These are phyloP conservation scores for Phyllotreta striolata DNA, from an alignment of 2,888 invertebrate genomes.

Conservation along the genomic window DNA sequence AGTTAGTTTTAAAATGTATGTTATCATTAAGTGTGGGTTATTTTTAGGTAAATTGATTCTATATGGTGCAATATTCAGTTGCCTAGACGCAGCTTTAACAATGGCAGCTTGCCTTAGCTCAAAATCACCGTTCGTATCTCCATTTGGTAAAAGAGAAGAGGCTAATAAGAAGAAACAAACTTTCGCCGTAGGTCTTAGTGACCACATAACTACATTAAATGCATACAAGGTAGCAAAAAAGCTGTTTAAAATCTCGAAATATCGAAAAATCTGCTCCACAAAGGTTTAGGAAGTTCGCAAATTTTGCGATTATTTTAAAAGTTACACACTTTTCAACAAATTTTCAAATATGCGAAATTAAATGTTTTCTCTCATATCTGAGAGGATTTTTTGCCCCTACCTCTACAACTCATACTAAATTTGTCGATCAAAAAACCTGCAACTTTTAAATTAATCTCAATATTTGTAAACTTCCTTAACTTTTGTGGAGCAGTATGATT, in stretches of 20 bases:
- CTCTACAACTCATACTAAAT: no score
- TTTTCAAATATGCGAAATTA: no score
- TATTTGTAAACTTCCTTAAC: no score
- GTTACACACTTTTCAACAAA: no score
- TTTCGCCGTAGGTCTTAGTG: slow-evolving; percentile 82
- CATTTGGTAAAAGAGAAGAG: slow-evolving; percentile 76
- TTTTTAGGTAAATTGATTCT: slow-evolving; percentile 76
- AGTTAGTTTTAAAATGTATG: background rate
- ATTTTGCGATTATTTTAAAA: no score
- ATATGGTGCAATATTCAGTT: slow-evolving; percentile 90
- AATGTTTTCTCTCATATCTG: background rate
- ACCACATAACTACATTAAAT: slow-evolving; percentile 86
- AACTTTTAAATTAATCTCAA: no score
- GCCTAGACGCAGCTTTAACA: slow-evolving; percentile 90
- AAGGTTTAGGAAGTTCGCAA: no score
- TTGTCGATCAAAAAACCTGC: no score
- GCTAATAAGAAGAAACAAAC: slow-evolving; percentile 77
- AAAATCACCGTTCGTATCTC: slow-evolving; percentile 80
- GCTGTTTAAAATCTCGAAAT: no score
- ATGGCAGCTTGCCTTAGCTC: slow-evolving; percentile 86
- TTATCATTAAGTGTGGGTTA: background rate
- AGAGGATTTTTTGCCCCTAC: slow-evolving; percentile 2
- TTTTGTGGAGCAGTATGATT: no score
- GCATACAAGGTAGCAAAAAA: slow-evolving; percentile 91
- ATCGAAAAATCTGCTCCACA: no score